Conservation (phyloP, 2,797 vertebrate species). For the Petrocephalus schoutedeni region DNA sequence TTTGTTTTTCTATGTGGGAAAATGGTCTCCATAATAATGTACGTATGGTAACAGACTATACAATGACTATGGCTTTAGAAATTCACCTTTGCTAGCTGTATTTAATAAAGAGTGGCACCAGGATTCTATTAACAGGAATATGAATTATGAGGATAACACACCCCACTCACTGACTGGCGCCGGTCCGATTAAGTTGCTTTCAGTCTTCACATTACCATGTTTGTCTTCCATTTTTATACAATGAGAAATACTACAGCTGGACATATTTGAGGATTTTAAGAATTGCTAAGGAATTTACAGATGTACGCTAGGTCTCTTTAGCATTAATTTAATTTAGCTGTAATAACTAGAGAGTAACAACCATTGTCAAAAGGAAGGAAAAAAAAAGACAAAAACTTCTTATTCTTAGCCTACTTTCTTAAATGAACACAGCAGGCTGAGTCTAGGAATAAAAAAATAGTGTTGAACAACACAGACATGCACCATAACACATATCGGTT, state of each 20-base stretch:
- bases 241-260: neutral
- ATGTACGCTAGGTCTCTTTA: neutral
- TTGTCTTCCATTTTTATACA: neutral
- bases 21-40: neutral
- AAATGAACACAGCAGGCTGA: neutral
- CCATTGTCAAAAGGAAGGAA: neutral
- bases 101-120: neutral
- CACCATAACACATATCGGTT: neutral
- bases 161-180: neutral
- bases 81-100: neutral
- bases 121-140: neutral
- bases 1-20: neutral
- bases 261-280: neutral
- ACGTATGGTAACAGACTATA: neutral
- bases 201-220: neutral
- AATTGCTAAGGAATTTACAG: neutral
- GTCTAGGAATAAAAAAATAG: neutral
- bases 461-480: neutral
- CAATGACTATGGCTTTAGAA: neutral
- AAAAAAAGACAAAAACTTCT: neutral
- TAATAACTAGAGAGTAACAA: neutral
- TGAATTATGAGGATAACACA: neutral
- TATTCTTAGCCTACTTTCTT: neutral
- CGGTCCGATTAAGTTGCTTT: neutral
- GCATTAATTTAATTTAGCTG: neutral